A percentile compares a stretch with the other conserved stretches of the same genome.
Evolutionary conservation across 2,888 invertebrate species (phyloP).

Genomic region (Leptinotarsa tumamoca): DNA sequence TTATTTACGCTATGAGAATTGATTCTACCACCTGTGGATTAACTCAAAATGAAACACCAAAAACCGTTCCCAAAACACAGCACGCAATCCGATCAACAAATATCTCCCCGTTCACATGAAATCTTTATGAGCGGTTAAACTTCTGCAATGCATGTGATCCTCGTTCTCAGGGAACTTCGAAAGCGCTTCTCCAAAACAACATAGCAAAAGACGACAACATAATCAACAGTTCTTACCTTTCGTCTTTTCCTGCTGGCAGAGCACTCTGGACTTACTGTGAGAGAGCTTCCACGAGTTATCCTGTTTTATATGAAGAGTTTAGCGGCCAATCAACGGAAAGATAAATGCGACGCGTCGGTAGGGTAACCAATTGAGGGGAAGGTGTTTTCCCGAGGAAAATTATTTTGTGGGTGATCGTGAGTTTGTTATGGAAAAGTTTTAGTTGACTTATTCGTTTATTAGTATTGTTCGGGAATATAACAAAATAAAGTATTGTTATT

Average conservation of each 20-base stretch:
- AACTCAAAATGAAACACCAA: not conserved
- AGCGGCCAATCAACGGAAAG: conserved; percentile 36
- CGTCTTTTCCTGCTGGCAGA: conserved; percentile 35
- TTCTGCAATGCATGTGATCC: not conserved
- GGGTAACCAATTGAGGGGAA: conserved; percentile 27
- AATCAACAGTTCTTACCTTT: conserved; percentile 30
- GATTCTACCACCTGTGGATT: conserved; percentile 6
- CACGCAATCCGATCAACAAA: conserved; percentile 1
- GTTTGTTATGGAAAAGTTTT: conserved; percentile 9
- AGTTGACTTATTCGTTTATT: not conserved
- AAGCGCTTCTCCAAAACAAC: conserved; percentile 1
- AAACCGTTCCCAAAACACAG: conserved; percentile 2
- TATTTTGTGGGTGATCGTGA: conserved; percentile 29
- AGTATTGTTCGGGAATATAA: too few relatives aligned
- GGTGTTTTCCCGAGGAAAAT: conserved; percentile 30
- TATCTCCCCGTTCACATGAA: not conserved
- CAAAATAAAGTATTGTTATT: too few relatives aligned
- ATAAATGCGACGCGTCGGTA: conserved; percentile 36
- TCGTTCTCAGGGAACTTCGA: not conserved
- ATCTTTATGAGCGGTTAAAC: not conserved
- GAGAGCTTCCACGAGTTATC: conserved; percentile 36
- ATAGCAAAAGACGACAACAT: not conserved
- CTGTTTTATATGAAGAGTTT: conserved; percentile 37
- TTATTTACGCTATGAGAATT: not conserved
- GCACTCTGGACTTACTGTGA: conserved; percentile 39